Evolutionary conservation across 30 jellyfish, hydroid and myxozoan genomes (phyloP).

Genomic region (Pelagia noctiluca): DNA sequence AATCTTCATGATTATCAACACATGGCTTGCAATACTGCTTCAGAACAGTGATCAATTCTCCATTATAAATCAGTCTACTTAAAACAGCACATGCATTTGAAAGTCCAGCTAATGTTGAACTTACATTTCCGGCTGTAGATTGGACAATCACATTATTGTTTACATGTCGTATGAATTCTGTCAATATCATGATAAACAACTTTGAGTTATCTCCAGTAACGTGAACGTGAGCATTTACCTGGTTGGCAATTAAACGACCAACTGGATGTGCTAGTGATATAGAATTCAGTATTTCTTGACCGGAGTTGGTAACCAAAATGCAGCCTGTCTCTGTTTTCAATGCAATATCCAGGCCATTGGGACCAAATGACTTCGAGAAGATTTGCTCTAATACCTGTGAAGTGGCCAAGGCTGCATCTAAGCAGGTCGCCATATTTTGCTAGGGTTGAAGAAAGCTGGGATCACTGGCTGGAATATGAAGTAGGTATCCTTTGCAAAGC

Average conservation of each 20-base stretch:
- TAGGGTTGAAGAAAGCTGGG: no score
- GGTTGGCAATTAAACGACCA: conserved; percentile 31
- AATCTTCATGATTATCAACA: background rate
- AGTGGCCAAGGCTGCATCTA: conserved; percentile 51
- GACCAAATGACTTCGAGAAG: conserved; percentile 63
- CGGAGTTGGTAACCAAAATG: conserved; percentile 66
- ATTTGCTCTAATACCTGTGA: conserved; percentile 6
- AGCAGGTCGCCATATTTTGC: conserved; percentile 65
- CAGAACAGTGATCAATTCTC: background rate
- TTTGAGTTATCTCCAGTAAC: conserved; percentile 66
- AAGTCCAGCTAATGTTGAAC: conserved; percentile 38
- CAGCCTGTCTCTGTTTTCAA: conserved; percentile 58
- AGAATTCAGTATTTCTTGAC: conserved; percentile 37
- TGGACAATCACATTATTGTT: background rate
- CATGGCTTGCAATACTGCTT: background rate
- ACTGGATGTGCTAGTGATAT: conserved; percentile 53
- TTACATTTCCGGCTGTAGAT: background rate
- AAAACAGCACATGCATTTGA: conserved; percentile 35
- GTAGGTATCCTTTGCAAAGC: no score
- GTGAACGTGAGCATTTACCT: conserved; percentile 28
- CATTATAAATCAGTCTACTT: background rate
- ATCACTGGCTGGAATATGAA: no score
- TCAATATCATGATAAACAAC: conserved; percentile 33
- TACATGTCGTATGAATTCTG: conserved; percentile 23
- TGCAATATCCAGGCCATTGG: conserved; percentile 76